phyloP scores from a whole-genome alignment of 2,888 invertebrate species.

The Mystacides longicornis region DNA sequence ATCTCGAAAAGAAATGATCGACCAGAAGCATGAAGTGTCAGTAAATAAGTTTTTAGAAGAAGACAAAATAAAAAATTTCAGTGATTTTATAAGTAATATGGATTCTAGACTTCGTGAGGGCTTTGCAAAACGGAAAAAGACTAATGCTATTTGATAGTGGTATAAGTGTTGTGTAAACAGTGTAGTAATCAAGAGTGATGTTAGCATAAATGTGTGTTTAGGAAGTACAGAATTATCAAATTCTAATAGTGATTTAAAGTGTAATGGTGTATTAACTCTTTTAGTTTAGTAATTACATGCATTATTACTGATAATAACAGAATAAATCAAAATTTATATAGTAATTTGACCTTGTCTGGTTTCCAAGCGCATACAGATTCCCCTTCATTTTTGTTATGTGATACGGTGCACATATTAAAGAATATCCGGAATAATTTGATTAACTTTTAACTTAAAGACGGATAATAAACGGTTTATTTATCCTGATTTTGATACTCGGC shows the following conservation, averaged over 20 bases:
- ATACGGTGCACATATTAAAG: slow-evolving; percentile 4
- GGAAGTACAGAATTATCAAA: not conserved
- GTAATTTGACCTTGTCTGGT: not conserved
- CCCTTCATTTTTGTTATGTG: not conserved
- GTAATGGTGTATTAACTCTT: no score
- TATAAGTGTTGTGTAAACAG: no score
- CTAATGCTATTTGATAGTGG: not conserved
- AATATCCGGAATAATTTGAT: slow-evolving; percentile 9
- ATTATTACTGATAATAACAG: not conserved
- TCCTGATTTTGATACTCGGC: not conserved
- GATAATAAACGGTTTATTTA: not conserved
- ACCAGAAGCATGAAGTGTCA: not conserved
- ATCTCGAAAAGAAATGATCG: not conserved
- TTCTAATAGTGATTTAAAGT: no score
- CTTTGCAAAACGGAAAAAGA: not conserved
- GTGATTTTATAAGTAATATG: not conserved
- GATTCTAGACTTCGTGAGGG: not conserved
- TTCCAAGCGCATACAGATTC: not conserved
- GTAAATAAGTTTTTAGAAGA: not conserved
- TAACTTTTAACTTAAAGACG: slow-evolving; percentile 3
- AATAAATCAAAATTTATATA: not conserved
- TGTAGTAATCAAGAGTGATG: not conserved
- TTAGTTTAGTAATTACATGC: no score
- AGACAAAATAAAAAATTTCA: not conserved
- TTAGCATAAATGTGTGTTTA: not conserved